Evolutionary conservation across 1,140 invertebrate species (phyloP), one percentile per base, ranked within the genome.

Genomic region (Formica exsecta): DNA sequence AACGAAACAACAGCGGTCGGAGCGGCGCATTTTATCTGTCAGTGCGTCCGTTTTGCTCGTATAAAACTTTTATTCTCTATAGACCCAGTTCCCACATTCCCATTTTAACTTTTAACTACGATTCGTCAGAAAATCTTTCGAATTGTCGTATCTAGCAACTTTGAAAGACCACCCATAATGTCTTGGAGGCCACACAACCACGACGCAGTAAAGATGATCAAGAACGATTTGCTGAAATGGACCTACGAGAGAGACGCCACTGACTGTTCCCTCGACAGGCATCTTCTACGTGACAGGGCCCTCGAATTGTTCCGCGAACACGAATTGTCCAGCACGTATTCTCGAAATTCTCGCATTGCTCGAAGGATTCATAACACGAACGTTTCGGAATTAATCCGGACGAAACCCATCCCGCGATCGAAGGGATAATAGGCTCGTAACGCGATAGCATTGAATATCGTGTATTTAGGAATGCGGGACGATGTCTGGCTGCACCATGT

Each of bases 211-310:
- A 86, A 77, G 29, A 4, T 25, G 11, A 62, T 86, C 16, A 92
- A 89, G 62, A 86, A 92, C 6, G 86, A 91, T 64, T 71, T 94
- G 6, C 88, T 94, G n/a, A 1, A 74, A 76, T 94, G 93, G 93
- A 87, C 91, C 29, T 92, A 93, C 59, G 87, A 92, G 54, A 92
- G 80, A 51, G 89, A 93, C 74, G 93, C 93, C 7, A 92, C 80
- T 9, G 92, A 93, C 48, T 75, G 71, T 73, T 87, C 59, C 1
- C 62, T 95, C 9, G 90, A 90, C 62, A 85, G 80, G 41, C 74
- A 87, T 22, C 36, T 90, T 19, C 59, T 94, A 9, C 86, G 87
- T 36, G 65, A 90, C 0, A 93, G 92, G 81, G 92, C 93, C 11
- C 19, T 93, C 13, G 64, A 93, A 80, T 76, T 94, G 65, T 85